phyloP scores from a whole-genome alignment of 2,888 invertebrate species.

The Azorinus chamasolen region DNA sequence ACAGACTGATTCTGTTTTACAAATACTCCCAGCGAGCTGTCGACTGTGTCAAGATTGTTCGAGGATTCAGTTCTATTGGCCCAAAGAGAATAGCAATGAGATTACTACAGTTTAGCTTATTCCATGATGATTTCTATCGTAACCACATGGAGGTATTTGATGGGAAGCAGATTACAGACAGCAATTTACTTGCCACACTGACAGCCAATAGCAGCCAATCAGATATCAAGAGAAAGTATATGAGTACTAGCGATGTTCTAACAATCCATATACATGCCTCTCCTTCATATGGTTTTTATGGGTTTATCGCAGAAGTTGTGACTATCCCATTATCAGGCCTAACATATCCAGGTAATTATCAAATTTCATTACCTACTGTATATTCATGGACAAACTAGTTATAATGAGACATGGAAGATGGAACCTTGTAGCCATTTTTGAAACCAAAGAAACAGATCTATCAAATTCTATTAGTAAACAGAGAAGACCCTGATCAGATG shows the following conservation, averaged over 20 bases:
- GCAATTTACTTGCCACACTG: conserved; percentile 69
- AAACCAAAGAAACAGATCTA: no score
- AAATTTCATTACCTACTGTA: no score
- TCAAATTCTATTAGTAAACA: no score
- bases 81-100: conserved; percentile 95
- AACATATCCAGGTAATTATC: conserved; percentile 80
- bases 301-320: conserved; percentile 98
- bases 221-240: conserved; percentile 71
- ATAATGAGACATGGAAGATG: no score
- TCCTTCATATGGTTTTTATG: conserved; percentile 95
- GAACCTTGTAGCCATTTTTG: no score
- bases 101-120: conserved; percentile 84
- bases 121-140: conserved; percentile 88
- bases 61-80: conserved; percentile 90
- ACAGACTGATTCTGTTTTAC: conserved; percentile 96
- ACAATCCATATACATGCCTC: conserved; percentile 97
- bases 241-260: conserved; percentile 86
- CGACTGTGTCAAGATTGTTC: conserved; percentile 99
- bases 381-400: no score
- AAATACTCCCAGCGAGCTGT: conserved; percentile 98
- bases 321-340: conserved; percentile 91
- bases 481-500: no score
- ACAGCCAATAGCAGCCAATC: conserved; percentile 72
- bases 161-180: conserved; percentile 94
- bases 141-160: conserved; percentile 95